Evolutionary conservation across 2,888 invertebrate genomes (phyloP).

Genomic region (Eupithecia insigniata): DNA sequence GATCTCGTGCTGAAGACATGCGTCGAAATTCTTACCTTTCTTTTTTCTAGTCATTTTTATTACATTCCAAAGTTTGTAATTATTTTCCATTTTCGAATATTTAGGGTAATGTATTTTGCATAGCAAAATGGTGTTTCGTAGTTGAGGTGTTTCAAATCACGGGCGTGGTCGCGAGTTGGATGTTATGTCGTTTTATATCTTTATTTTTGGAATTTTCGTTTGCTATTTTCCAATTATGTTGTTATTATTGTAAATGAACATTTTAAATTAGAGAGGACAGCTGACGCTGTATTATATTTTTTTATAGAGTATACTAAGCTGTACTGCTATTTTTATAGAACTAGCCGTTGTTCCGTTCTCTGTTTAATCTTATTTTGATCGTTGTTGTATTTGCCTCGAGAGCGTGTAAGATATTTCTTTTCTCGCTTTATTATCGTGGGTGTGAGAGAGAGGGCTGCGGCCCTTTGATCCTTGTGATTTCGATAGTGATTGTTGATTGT

Average conservation of each 20-base stretch:
- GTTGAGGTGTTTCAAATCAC: slow-evolving; percentile 56
- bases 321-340: slow-evolving; percentile 82
- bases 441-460: slow-evolving; percentile 40
- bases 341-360: slow-evolving; percentile 71
- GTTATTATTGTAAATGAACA: slow-evolving; percentile 71
- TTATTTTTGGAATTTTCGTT: slow-evolving; percentile 57
- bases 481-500: slow-evolving; percentile 82
- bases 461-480: slow-evolving; percentile 62
- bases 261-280: slow-evolving; percentile 79
- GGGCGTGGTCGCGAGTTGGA: slow-evolving; percentile 60
- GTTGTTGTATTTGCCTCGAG: slow-evolving; percentile 49
- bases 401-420: slow-evolving; percentile 51
- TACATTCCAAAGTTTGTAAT: slow-evolving; percentile 80
- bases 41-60: slow-evolving; percentile 80
- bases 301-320: slow-evolving; percentile 82
- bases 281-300: slow-evolving; percentile 80
- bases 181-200: slow-evolving; percentile 60
- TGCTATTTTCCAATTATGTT: slow-evolving; percentile 55
- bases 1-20: slow-evolving; percentile 68
- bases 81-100: slow-evolving; percentile 66
- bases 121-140: slow-evolving; percentile 81
- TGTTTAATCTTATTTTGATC: slow-evolving; percentile 65
- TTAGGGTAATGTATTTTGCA: slow-evolving; percentile 81
- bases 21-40: slow-evolving; percentile 57
- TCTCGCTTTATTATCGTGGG: slow-evolving; percentile 55